Percentiles rank a stretch among this genome's conserved stretches.
These are phyloP conservation scores for Metallyticus violacea DNA, from an alignment of 2,888 invertebrate species.

Conservation along the genomic window DNA sequence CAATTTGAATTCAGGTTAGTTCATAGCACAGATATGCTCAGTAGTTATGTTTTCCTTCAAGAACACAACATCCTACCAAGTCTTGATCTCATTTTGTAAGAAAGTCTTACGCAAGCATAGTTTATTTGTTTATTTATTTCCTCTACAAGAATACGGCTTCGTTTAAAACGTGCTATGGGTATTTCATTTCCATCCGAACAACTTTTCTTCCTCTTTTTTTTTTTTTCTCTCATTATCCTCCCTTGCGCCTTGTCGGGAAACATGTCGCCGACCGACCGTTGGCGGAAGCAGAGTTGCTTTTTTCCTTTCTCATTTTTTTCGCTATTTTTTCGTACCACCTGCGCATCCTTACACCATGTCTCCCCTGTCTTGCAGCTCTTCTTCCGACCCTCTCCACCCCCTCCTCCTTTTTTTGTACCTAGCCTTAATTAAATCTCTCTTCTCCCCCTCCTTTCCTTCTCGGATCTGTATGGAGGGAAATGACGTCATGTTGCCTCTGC, in stretches of 20 bases:
- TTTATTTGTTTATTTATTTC: neutral
- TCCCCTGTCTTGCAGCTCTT: constrained; percentile 18
- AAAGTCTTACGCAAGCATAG: neutral
- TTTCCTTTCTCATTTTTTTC: neutral
- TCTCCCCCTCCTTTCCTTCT: constrained; percentile 9
- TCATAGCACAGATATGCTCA: no score
- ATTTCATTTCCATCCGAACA: neutral
- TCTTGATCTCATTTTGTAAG: neutral
- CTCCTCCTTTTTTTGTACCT: constrained; percentile 30
- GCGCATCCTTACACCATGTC: constrained; percentile 22
- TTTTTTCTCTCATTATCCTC: neutral
- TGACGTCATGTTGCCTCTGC: constrained; percentile 29
- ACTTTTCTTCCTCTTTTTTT: neutral
- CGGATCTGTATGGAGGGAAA: neutral
- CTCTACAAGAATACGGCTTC: neutral
- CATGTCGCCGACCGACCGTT: constrained; percentile 20
- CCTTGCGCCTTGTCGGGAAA: constrained; percentile 20
- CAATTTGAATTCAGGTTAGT: no score
- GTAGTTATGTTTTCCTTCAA: no score
- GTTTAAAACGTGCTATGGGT: neutral
- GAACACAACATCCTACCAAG: no score
- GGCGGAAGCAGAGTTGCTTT: constrained; percentile 14
- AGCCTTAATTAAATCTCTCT: constrained; percentile 33
- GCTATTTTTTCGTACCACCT: constrained; percentile 26
- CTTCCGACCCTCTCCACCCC: constrained; percentile 13